These are phyloP conservation scores for Sacculina carcini DNA, from an alignment of 2,888 invertebrate genomes.

Conservation along the genomic window DNA sequence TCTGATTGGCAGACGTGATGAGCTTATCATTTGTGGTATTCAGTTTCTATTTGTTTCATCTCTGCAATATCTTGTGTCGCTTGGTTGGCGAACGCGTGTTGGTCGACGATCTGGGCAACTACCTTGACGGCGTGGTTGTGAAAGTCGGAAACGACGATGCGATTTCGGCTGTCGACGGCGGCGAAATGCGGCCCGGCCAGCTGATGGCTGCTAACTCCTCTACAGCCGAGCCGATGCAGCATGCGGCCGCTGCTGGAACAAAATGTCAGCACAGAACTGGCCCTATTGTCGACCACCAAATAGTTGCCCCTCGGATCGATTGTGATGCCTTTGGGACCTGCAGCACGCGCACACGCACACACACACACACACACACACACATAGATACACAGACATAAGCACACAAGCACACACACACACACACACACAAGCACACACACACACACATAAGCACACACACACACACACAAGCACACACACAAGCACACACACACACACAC, in stretches of 20 bases:
- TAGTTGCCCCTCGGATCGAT: conserved; percentile 24
- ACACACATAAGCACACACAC: not conserved
- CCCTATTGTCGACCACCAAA: conserved; percentile 27
- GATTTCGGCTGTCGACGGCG: conserved; percentile 24
- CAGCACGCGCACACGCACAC: not conserved
- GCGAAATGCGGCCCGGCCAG: conserved; percentile 29
- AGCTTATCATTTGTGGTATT: too few relatives aligned
- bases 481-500: not conserved
- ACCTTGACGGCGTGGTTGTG: conserved; percentile 27
- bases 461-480: not conserved
- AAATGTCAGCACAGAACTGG: conserved; percentile 24
- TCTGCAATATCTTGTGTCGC: too few relatives aligned
- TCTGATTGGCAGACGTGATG: too few relatives aligned
- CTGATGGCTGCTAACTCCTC: conserved; percentile 23
- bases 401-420: not conserved
- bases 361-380: not conserved
- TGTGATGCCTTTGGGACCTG: conserved; percentile 25
- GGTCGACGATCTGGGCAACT: conserved; percentile 11
- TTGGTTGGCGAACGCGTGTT: too few relatives aligned
- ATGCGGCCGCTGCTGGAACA: conserved; percentile 25
- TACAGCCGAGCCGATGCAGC: conserved; percentile 21
- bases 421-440: not conserved
- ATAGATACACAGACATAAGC: not conserved
- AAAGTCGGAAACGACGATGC: conserved; percentile 26
- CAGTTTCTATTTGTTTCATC: too few relatives aligned